These are phyloP conservation scores for Menidia menidia DNA, from an alignment of 2,797 vertebrate species.

Conservation along the genomic window DNA sequence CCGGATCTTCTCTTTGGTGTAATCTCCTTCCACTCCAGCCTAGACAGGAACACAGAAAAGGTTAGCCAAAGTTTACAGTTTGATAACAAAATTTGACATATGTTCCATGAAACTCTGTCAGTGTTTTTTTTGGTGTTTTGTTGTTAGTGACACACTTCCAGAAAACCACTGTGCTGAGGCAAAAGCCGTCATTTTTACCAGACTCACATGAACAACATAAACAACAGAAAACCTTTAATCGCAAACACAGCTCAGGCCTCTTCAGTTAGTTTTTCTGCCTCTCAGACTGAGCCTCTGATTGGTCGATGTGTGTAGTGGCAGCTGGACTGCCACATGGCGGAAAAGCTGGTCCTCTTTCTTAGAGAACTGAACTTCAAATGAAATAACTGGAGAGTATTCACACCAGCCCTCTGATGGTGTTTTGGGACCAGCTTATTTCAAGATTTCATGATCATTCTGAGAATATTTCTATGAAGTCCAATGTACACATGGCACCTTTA, in stretches of 20 bases:
- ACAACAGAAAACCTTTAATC: neutral
- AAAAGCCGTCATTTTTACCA: neutral
- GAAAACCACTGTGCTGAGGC: neutral
- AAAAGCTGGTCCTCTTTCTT: too few relatives aligned
- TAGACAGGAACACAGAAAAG: conserved; percentile 42
- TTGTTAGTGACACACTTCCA: neutral
- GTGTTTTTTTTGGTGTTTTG: neutral
- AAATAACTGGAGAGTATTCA: too few relatives aligned
- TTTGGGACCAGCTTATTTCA: neutral
- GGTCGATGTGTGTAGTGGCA: neutral
- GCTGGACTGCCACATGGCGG: too few relatives aligned
- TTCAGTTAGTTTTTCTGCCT: conserved; percentile 20
- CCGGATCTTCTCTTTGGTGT: conserved; percentile 97
- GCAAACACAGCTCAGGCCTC: conserved; percentile 34
- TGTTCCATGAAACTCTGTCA: too few relatives aligned
- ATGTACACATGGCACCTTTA: conserved; percentile 5
- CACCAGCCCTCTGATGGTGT: too few relatives aligned
- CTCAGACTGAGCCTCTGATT: conserved; percentile 22
- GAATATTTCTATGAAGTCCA: neutral
- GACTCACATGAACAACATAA: neutral
- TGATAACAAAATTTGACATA: too few relatives aligned
- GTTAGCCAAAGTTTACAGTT: neutral
- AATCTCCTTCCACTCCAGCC: conserved; percentile 89
- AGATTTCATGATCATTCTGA: neutral
- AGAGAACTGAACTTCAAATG: too few relatives aligned